Evolutionary conservation across 2,888 invertebrate genomes (phyloP).

Genomic region (Acleris laterana): DNA sequence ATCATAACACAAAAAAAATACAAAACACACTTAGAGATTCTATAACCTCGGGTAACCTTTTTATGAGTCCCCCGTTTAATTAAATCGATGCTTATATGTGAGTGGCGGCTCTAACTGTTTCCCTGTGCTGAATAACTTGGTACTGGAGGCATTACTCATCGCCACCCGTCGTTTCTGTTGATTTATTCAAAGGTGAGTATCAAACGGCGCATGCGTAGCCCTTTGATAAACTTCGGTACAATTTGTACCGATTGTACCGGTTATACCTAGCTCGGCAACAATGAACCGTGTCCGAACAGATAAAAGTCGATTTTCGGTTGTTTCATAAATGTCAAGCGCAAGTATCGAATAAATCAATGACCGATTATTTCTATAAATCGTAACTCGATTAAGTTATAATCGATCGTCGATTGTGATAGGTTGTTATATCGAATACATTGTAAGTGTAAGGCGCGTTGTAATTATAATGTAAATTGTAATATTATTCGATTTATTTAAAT

Average conservation of each 20-base stretch:
- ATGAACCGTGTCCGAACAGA: conserved; percentile 38
- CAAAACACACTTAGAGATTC: no score
- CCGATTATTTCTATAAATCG: conserved; percentile 83
- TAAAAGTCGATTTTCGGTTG: conserved; percentile 45
- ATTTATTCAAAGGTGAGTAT: conserved; percentile 80
- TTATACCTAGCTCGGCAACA: conserved; percentile 39
- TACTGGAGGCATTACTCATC: conserved; percentile 73
- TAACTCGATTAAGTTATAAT: conserved; percentile 83
- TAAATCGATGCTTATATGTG: neutral
- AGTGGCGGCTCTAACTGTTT: conserved; percentile 48
- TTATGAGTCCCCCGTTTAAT: no score
- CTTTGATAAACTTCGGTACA: conserved; percentile 78
- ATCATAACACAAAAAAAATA: no score
- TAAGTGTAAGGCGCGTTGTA: conserved; percentile 32
- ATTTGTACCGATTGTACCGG: conserved; percentile 68
- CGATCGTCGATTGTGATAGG: conserved; percentile 70
- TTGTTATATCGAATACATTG: conserved; percentile 45
- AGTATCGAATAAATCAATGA: conserved; percentile 74
- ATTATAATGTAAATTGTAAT: conserved; percentile 31
- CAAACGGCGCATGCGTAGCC: conserved; percentile 68
- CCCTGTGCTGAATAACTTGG: conserved; percentile 59
- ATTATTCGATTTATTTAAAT: conserved; percentile 31
- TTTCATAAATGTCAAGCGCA: conserved; percentile 37
- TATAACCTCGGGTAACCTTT: no score
- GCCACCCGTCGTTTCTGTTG: conserved; percentile 82